phyloP scores from a whole-genome alignment of 1,140 invertebrate species.

The Heliconius melpomene region DNA sequence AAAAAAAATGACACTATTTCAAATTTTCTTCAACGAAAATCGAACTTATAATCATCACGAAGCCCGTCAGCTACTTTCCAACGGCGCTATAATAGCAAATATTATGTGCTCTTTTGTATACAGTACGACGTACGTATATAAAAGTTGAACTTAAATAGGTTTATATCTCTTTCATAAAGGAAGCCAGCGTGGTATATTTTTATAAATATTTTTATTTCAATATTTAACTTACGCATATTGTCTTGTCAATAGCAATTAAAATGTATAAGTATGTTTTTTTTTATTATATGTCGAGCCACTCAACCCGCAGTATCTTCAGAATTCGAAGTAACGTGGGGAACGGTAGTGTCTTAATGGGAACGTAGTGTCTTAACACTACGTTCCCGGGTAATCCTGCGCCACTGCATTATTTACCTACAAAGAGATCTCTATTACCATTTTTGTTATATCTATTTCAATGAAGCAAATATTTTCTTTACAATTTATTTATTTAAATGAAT shows the following conservation, averaged over 20 bases:
- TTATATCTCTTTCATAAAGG: not conserved
- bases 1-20: too few species aligned
- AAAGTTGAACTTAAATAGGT: not conserved
- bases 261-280: not conserved
- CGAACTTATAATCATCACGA: not conserved
- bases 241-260: not conserved
- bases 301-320: not conserved
- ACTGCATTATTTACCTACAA: too few species aligned
- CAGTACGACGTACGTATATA: not conserved
- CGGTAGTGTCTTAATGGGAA: too few species aligned
- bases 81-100: too few species aligned
- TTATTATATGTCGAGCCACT: not conserved
- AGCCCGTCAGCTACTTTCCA: too few species aligned
- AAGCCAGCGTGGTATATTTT: not conserved
- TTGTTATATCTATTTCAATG: too few species aligned
- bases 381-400: too few species aligned
- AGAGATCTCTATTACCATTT: too few species aligned
- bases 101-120: not conserved
- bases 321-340: too few species aligned
- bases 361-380: too few species aligned
- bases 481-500: too few species aligned
- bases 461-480: too few species aligned
- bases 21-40: not conserved
- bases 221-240: not conserved
- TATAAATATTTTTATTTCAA: not conserved